A percentile compares a stretch with the other conserved stretches of the same genome.
These are phyloP conservation scores for Aphelinus certus DNA, from an alignment of 1,140 invertebrate genomes.

Conservation along the genomic window DNA sequence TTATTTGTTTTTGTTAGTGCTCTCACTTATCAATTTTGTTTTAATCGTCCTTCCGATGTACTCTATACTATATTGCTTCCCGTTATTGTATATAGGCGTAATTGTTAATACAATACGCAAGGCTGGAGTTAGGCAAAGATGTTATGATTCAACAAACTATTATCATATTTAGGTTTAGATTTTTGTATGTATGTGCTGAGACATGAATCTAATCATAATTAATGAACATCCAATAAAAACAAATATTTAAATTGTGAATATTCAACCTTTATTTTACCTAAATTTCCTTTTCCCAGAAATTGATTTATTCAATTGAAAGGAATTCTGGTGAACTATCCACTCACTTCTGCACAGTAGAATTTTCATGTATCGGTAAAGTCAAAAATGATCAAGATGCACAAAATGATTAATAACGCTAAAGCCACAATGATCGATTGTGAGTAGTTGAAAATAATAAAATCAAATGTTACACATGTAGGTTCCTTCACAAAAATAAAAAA, in stretches of 20 bases:
- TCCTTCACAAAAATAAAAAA: too few species aligned
- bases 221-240: conserved; percentile 26
- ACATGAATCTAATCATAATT: conserved; percentile 44
- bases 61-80: conserved; percentile 7
- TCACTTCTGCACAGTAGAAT: too few species aligned
- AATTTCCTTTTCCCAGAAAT: too few species aligned
- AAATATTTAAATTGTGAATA: neutral
- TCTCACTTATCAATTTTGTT: conserved; percentile 9
- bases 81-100: conserved; percentile 50
- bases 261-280: too few species aligned
- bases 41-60: conserved; percentile 14
- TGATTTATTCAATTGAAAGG: too few species aligned
- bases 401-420: too few species aligned
- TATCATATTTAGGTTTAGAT: conserved; percentile 23
- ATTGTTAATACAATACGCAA: conserved; percentile 31
- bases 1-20: conserved; percentile 32
- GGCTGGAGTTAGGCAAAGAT: conserved; percentile 28
- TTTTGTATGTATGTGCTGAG: conserved; percentile 49
- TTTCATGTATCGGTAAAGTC: too few species aligned
- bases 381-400: too few species aligned
- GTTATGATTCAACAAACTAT: conserved; percentile 31
- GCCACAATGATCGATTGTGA: too few species aligned
- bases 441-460: too few species aligned
- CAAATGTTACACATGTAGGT: too few species aligned
- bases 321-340: too few species aligned